These are phyloP conservation scores for Vulpes ferrilata DNA, from an alignment of 2,113 vertebrate genomes.

Conservation along the genomic window DNA sequence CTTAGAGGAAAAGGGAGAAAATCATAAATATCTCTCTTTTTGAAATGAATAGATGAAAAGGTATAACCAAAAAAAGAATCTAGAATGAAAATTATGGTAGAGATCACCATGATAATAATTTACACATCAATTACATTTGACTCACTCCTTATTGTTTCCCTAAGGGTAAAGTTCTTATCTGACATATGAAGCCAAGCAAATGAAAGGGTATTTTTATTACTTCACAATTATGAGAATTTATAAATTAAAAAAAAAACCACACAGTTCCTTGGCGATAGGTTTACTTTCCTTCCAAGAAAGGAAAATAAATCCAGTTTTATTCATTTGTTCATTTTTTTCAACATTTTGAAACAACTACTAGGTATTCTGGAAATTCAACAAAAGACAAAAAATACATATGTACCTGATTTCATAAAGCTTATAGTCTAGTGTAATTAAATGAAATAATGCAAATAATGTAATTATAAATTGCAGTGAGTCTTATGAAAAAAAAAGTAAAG, in stretches of 20 bases:
- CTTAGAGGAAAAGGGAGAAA: background rate
- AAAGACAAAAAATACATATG: background rate
- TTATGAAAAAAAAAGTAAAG: background rate
- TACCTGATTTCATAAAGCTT: background rate
- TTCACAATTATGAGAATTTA: background rate
- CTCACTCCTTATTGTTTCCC: background rate
- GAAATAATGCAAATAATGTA: background rate
- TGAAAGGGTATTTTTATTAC: background rate
- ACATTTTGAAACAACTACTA: background rate
- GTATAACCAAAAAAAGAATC: background rate
- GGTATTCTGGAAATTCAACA: background rate
- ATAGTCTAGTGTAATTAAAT: background rate
- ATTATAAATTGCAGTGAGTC: background rate
- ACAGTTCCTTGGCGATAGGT: background rate
- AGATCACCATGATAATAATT: background rate
- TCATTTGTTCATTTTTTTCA: background rate
- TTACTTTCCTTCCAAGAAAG: background rate
- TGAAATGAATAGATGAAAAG: conserved; percentile 19
- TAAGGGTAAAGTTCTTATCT: background rate
- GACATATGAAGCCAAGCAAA: background rate
- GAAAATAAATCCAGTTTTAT: background rate
- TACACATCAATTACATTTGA: background rate
- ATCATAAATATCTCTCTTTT: background rate
- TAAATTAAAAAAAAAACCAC: background rate
- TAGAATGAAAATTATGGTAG: background rate